Evolutionary conservation across 2,113 vertebrate genomes (phyloP).

Genomic region (Acrocephalus kingi): DNA sequence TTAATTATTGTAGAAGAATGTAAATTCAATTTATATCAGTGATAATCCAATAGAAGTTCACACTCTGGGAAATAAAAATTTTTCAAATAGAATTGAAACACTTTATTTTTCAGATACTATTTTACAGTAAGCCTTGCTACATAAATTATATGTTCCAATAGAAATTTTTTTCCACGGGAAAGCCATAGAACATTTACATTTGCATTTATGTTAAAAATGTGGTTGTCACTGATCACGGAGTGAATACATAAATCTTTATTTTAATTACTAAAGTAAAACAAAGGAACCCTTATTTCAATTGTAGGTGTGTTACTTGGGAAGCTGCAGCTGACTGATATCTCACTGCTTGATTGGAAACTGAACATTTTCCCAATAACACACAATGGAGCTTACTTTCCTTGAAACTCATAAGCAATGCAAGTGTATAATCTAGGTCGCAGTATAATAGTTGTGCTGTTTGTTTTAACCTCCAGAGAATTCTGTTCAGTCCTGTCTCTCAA

Average conservation of each 20-base stretch:
- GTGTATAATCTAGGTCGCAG: constrained; percentile 51
- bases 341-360: neutral
- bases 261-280: constrained; percentile 44
- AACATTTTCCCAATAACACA: constrained; percentile 58
- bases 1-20: neutral
- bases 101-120: neutral
- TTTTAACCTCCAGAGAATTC: constrained; percentile 56
- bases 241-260: constrained; percentile 29
- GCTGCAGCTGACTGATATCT: constrained; percentile 48
- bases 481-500: constrained; percentile 39
- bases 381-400: constrained; percentile 58
- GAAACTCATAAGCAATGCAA: constrained; percentile 54
- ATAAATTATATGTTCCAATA: neutral
- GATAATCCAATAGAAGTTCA: neutral
- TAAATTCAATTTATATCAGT: neutral
- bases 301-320: neutral
- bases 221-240: neutral
- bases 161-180: neutral
- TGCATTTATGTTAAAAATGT: constrained; percentile 23
- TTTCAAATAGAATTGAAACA: neutral
- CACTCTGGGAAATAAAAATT: neutral
- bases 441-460: constrained; percentile 57
- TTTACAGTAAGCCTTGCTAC: neutral
- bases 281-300: neutral
- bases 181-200: neutral